Evolutionary conservation across 1,140 invertebrate genomes (phyloP), one percentile per base, ranked within the genome.

Genomic region (Mizuhopecten yessoensis): DNA sequence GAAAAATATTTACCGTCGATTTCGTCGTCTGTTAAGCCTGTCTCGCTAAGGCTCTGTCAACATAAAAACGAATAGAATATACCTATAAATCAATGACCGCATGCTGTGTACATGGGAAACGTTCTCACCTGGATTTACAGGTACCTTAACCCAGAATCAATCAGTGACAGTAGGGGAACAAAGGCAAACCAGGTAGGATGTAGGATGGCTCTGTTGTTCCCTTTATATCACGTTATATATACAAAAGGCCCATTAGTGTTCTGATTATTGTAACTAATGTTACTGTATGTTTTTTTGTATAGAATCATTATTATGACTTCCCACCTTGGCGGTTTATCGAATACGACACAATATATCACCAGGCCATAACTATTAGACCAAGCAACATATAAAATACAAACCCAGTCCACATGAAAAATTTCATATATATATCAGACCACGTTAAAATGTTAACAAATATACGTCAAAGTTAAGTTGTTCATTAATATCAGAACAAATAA

Each of bases 11-110:
- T 75, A 75, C 57, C 57, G 23, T 75, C 57, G 11, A 75, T 75
- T 75, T 75, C 57, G 57, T 75, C 57, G 57, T 75, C n/a, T 5
- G 23, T 75, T 75, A 75, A 75, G n/a, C 57, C 57, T 29, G 57
- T 75, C n/a, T 75, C 57, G 23, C 57, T 75, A 5, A 75, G 57
- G 57, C 57, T 75, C 57, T 75, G 57, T 75, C 1, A 75, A 75
- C n/a, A 75, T 75, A 75, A 29, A 29, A n/a, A 5, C 1, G 57
- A 29, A 29, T 17, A 29, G n/a, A 29, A n/a, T 29, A 29, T 75
- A 75, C n/a, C 23, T 75, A 75, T 75, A 75, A 75, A 75, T 75
- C 57, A 75, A 75, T 75, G 23, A 75, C 23, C 1, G 0, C n/a
- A 29, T 29, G n/a, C 23, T 29, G 20, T 49, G 20, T 49, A 75